Conservation (phyloP, 2,888 invertebrate species). For the Parelbella ahira region DNA sequence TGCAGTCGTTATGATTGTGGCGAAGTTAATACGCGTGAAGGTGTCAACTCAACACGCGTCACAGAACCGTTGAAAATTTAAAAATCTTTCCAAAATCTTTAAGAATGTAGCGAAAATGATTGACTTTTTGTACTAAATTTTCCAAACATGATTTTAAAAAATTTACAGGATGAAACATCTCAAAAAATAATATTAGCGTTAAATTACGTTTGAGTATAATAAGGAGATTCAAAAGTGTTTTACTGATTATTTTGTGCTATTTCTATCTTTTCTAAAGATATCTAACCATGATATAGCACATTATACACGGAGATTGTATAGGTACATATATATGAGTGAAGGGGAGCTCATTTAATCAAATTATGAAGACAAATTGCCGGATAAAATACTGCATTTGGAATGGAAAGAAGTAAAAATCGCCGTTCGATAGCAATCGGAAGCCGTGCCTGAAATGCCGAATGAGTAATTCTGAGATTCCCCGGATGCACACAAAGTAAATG, state of each 20-base stretch:
- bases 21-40: conserved; percentile 51
- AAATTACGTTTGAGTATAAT: too few relatives aligned
- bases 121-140: not conserved
- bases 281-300: too few relatives aligned
- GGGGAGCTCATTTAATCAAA: conserved; percentile 4
- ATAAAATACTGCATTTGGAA: conserved; percentile 73
- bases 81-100: not conserved
- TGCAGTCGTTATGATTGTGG: conserved; percentile 45
- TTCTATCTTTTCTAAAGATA: too few relatives aligned
- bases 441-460: conserved; percentile 76
- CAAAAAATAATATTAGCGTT: too few relatives aligned
- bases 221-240: too few relatives aligned
- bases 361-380: conserved; percentile 68
- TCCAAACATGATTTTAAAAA: too few relatives aligned
- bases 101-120: conserved; percentile 14
- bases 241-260: too few relatives aligned
- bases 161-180: too few relatives aligned
- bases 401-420: conserved; percentile 79
- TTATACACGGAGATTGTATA: too few relatives aligned
- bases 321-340: too few relatives aligned
- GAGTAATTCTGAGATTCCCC: conserved; percentile 77
- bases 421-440: conserved; percentile 56
- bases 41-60: conserved; percentile 35
- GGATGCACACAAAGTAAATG: conserved; percentile 70
- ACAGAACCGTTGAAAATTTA: not conserved